Evolutionary conservation across 2,113 vertebrate species (phyloP), one percentile per base, ranked within the genome.

Genomic region (Nothocercus julius): DNA sequence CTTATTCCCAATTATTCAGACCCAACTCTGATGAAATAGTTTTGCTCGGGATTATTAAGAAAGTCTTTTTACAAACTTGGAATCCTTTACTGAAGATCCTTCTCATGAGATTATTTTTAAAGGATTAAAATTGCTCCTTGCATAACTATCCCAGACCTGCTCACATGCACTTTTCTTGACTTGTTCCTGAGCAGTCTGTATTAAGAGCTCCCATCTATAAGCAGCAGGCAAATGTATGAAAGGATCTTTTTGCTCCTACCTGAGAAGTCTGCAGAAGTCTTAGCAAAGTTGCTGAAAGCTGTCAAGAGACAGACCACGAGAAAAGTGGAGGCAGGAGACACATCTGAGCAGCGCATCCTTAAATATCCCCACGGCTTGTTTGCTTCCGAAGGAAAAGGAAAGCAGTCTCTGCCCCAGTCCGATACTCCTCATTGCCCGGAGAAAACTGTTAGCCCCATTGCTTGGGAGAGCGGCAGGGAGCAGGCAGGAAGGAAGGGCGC

Each of bases 261-360:
- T 98, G 98, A 98, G 67, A 98, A 98, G 91, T 98, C 98, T 5
- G 98, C 94, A 44, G 98, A 98, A 90, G 98, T 97, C 83, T 88
- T 89, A 56, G 97, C 95, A 97, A 98, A 96, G 92, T 98, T 98
- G 97, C 98, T 93, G 95, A 97, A 97, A 96, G 96, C 97, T 93
- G 95, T 77, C 95, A 98, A 88, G 79, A 49, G 49, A 24, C 49
- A 49, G 49, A 49, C 9, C 49, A 98, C 49, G 90, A 98, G 96
- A 97, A 98, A 97, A 95, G 94, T 76, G 24, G 97, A 97, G 92
- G 97, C 89, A 95, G 97, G 93, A 96, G 96, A 97, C 94, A 96
- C 97, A 97, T 98, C 97, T 96, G 97, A 96, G 97, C 97, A 95
- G 97, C 97, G 98, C 99, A 99, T 99, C 98, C 98, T 99, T 97